Conservation (phyloP, 2,888 invertebrate genomes). For the Leptopilina myrica region DNA sequence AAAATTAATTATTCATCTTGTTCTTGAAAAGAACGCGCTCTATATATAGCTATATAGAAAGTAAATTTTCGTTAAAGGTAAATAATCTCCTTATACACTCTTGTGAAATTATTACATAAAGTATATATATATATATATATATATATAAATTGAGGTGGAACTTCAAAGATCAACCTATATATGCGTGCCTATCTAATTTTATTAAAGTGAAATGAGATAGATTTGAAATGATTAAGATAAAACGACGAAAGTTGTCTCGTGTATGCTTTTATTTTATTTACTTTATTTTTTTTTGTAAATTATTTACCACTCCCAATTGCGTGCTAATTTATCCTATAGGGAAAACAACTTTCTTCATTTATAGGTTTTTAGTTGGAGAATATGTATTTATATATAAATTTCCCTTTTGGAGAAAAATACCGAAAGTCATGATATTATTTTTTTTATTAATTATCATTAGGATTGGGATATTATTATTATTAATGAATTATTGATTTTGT, state of each 20-base stretch:
- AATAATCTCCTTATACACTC: background rate
- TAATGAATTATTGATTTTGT: too few relatives aligned
- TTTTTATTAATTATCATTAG: too few relatives aligned
- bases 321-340: constrained; percentile 9
- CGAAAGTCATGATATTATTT: too few relatives aligned
- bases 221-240: background rate
- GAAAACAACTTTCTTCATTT: constrained; percentile 19
- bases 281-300: background rate
- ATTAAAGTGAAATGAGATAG: background rate
- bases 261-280: background rate
- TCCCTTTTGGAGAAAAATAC: background rate
- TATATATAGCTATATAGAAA: constrained; percentile 3
- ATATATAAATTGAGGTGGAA: background rate
- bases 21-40: too few relatives aligned
- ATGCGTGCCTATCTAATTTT: background rate
- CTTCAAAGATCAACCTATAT: background rate
- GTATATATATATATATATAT: too few relatives aligned
- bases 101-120: constrained; percentile 32
- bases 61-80: background rate
- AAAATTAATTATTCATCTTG: too few relatives aligned
- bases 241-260: constrained; percentile 2
- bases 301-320: constrained; percentile 4
- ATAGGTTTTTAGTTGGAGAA: background rate
- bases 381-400: background rate
- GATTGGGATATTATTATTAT: too few relatives aligned